Evolutionary conservation across 2,888 invertebrate genomes (phyloP), one percentile per base, ranked within the genome.

Genomic region (Lochmaea crataegi): DNA sequence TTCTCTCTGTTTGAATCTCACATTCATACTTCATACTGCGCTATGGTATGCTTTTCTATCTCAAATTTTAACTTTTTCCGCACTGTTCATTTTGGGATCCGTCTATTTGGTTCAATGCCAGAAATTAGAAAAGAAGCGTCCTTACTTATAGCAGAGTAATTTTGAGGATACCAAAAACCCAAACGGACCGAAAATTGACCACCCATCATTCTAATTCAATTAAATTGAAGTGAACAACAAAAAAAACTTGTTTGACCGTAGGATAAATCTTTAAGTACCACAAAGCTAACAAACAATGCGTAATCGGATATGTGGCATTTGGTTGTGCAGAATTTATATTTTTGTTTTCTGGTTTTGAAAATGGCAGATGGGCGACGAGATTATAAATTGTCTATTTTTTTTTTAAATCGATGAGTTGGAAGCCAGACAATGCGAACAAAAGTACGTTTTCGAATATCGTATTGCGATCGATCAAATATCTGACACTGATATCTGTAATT

Each of bases 401-500:
- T 70, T 75, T 74, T 72, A 70, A 76, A 76, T 74, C 72, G 74
- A 73, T 74, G 76, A 75, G 76, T 75, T 74, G 72, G 73, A 75
- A 60, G 60, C 65, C 68, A 51, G 53, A 76, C 75, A 74, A 76
- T 74, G 64, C 73, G 75, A 75, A 77, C 76, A 77, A 75, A 74
- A 74, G 71, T 63, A 61, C 74, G 74, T 74, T 71, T 67, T 74
- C 68, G 72, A 80, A 79, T 80, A 81, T 81, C 80, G 75, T 68
- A 75, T 80, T 79, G 76, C 80, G 71, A 82, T 82, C 82, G 79
- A 82, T 82, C 82, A 82, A 79, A 78, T 68, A 32, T 63, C 56
- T 69, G 79, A 81, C 80, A 81, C 74, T 67, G 80, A 82, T 82
- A 79, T 78, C 78, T 80, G 80, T 80, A 79, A 78, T 78, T 77